phyloP scores from a whole-genome alignment of 2,113 vertebrate species.

The Oryzias celebensis region DNA sequence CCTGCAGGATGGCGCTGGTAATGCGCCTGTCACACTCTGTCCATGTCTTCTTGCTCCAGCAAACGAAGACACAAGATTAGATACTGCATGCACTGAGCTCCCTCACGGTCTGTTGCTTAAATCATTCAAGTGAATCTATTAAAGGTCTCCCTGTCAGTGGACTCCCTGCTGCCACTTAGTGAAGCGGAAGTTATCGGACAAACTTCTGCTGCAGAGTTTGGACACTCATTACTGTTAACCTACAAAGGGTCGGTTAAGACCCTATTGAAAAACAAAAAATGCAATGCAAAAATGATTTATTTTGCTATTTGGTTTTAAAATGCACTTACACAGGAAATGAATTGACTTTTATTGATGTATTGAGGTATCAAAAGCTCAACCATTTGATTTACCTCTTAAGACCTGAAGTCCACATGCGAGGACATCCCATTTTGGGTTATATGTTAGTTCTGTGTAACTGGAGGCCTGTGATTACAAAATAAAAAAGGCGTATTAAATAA shows the following conservation, averaged over 20 bases:
- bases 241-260: too few relatives aligned
- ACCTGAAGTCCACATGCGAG: too few relatives aligned
- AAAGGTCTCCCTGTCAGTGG: slow-evolving; percentile 37
- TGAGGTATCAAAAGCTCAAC: background rate
- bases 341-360: background rate
- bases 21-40: background rate
- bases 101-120: slow-evolving; percentile 25
- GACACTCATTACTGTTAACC: too few relatives aligned
- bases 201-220: slow-evolving; percentile 29
- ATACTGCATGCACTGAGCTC: slow-evolving; percentile 13
- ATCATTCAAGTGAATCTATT: slow-evolving; percentile 36
- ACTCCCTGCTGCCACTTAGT: slow-evolving; percentile 21
- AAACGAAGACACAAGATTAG: slow-evolving; percentile 10
- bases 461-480: too few relatives aligned
- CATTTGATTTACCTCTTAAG: too few relatives aligned
- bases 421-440: too few relatives aligned
- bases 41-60: background rate
- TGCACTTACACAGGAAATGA: background rate
- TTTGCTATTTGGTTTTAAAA: background rate
- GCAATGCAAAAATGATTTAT: too few relatives aligned
- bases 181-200: slow-evolving; percentile 44
- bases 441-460: too few relatives aligned
- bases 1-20: slow-evolving; percentile 73
- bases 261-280: too few relatives aligned
- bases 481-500: too few relatives aligned